A percentile compares a stretch with the other conserved stretches of the same genome.
These are phyloP conservation scores for Phycodurus eques DNA, from an alignment of 2,113 vertebrate genomes.

Conservation along the genomic window DNA sequence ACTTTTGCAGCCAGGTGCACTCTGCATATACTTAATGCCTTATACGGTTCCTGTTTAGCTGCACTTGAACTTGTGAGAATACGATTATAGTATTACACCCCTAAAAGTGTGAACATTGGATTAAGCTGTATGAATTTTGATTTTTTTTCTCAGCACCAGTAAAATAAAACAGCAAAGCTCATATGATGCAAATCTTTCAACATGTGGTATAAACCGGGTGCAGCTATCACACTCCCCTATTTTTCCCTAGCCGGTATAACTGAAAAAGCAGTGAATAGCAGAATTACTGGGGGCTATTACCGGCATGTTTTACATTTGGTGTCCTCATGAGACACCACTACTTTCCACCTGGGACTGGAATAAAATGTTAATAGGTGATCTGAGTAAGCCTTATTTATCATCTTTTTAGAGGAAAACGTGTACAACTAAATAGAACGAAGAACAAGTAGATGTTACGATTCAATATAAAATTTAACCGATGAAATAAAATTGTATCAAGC, in stretches of 20 bases:
- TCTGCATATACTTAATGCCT: neutral
- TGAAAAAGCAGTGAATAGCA: neutral
- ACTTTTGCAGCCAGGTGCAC: neutral
- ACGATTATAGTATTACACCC: neutral
- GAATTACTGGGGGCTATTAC: neutral
- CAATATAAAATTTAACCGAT: neutral
- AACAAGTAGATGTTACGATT: neutral
- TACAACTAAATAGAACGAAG: neutral
- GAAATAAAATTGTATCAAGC: neutral
- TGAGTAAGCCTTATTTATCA: neutral
- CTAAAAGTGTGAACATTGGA: neutral
- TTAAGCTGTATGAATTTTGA: neutral
- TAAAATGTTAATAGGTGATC: constrained; percentile 1
- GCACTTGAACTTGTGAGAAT: neutral
- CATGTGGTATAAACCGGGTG: neutral
- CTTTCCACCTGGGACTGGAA: neutral
- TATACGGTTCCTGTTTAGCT: neutral
- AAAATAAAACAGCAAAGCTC: neutral
- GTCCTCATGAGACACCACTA: neutral
- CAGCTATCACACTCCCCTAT: neutral
- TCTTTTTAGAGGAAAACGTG: neutral
- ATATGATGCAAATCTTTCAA: neutral
- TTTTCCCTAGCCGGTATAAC: neutral
- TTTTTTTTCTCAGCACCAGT: neutral
- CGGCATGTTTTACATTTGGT: neutral